phyloP scores from a whole-genome alignment of 2,888 invertebrate species.

The Drosophila monieri region DNA sequence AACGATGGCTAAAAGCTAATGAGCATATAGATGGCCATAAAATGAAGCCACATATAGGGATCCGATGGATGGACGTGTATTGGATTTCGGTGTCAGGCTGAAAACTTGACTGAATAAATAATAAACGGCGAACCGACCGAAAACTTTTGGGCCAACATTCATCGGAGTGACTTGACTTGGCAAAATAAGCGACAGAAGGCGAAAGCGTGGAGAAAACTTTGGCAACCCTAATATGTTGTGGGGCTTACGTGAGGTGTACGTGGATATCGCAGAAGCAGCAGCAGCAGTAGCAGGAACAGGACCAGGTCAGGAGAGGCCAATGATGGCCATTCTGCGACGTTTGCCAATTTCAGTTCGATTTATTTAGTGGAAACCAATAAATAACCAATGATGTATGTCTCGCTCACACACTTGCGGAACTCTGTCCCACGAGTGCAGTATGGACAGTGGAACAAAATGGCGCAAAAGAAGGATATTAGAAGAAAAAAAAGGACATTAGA shows the following conservation, averaged over 20 bases:
- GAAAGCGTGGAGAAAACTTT: constrained; percentile 36
- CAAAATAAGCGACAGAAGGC: background rate
- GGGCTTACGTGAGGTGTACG: constrained; percentile 26
- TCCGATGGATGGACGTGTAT: constrained; percentile 21
- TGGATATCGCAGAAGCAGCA: constrained; percentile 5
- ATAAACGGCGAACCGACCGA: constrained; percentile 52
- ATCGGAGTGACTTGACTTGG: constrained; percentile 31
- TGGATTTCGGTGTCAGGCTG: constrained; percentile 52
- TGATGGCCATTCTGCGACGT: constrained; percentile 78
- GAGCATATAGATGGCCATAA: constrained; percentile 22
- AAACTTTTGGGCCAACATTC: constrained; percentile 30
- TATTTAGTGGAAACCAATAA: constrained; percentile 78
- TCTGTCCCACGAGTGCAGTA: constrained; percentile 36
- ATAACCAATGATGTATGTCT: constrained; percentile 73
- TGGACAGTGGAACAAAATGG: constrained; percentile 18
- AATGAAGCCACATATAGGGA: background rate
- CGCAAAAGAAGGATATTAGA: background rate
- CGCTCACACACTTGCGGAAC: constrained; percentile 20
- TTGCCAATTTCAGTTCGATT: constrained; percentile 77
- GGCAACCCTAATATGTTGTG: constrained; percentile 27
- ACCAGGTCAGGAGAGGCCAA: constrained; percentile 57
- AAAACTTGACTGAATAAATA: constrained; percentile 74
- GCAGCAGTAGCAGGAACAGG: constrained; percentile 4
- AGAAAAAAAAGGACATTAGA: background rate
- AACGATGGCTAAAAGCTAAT: constrained; percentile 18